Conservation (phyloP, 1,140 invertebrate species). For the Steinernema khuongi region DNA sequence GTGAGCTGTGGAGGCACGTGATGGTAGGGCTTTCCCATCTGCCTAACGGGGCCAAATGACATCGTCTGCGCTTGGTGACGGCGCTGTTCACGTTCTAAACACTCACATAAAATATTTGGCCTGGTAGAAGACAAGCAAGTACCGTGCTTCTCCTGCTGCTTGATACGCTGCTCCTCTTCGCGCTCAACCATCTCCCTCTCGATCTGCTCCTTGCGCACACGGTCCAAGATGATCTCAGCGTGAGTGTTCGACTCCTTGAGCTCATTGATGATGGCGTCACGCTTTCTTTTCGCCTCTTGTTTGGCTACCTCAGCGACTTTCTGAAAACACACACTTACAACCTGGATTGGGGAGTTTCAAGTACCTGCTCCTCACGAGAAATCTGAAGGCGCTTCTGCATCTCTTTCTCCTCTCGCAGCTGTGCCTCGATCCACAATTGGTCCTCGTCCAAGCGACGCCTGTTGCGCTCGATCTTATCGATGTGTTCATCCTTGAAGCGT, state of each 20-base stretch:
- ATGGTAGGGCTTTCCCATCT: slow-evolving; percentile 48
- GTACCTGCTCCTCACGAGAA: slow-evolving; percentile 62
- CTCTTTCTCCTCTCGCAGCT: slow-evolving; percentile 73
- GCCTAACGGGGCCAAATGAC: slow-evolving; percentile 23
- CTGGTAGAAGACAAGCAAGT: slow-evolving; percentile 21
- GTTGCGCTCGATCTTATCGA: slow-evolving; percentile 80
- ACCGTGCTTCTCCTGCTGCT: slow-evolving; percentile 47
- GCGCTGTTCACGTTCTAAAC: slow-evolving; percentile 63
- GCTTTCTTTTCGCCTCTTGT: slow-evolving; percentile 33
- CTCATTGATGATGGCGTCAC: slow-evolving; percentile 51
- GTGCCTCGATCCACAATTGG: slow-evolving; percentile 70
- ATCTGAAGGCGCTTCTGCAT: slow-evolving; percentile 59
- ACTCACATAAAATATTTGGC: slow-evolving; percentile 64
- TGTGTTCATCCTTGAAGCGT: slow-evolving; percentile 86
- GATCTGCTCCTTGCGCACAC: slow-evolving; percentile 70
- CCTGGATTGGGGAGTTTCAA: not conserved
- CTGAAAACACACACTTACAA: slow-evolving; percentile 24
- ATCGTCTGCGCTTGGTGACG: slow-evolving; percentile 28
- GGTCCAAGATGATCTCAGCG: slow-evolving; percentile 73
- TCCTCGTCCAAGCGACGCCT: slow-evolving; percentile 61
- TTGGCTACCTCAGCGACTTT: slow-evolving; percentile 18
- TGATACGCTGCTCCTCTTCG: slow-evolving; percentile 36
- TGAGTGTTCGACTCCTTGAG: slow-evolving; percentile 53
- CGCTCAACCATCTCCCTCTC: slow-evolving; percentile 65
- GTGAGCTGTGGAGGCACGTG: slow-evolving; percentile 69